These are phyloP conservation scores for Aspidapion aeneum DNA, from an alignment of 2,888 invertebrate genomes.

Conservation along the genomic window DNA sequence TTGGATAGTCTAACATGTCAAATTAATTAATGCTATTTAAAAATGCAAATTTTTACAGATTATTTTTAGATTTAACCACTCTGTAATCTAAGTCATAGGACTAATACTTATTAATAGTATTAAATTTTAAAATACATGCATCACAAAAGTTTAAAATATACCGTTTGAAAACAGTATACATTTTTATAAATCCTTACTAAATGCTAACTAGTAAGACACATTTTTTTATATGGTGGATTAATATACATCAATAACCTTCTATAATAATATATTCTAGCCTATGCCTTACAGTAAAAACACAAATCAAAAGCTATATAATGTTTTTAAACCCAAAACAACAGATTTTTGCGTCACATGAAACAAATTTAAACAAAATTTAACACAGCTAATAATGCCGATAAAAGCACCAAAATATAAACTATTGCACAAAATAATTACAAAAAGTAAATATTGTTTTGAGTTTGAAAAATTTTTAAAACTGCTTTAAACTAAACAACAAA, in stretches of 20 bases:
- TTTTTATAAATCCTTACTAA: conserved; percentile 32
- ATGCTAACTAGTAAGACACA: conserved; percentile 47
- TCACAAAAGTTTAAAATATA: conserved; percentile 36
- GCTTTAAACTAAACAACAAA: conserved; percentile 10
- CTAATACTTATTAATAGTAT: conserved; percentile 38
- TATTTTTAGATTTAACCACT: conserved; percentile 25
- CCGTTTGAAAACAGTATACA: conserved; percentile 31
- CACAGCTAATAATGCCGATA: conserved; percentile 3
- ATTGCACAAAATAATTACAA: not conserved
- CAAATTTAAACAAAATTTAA: conserved; percentile 6
- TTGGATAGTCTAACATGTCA: conserved; percentile 32
- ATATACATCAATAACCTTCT: conserved; percentile 40
- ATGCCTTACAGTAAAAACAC: conserved; percentile 35
- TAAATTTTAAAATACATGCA: conserved; percentile 41
- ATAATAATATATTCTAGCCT: conserved; percentile 37
- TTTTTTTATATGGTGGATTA: conserved; percentile 35
- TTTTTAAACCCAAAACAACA: conserved; percentile 29
- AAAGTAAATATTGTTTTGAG: not conserved
- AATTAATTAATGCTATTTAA: conserved; percentile 42
- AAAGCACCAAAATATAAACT: not conserved
- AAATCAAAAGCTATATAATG: conserved; percentile 22
- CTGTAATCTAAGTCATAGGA: conserved; percentile 31
- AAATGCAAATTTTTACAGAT: conserved; percentile 41
- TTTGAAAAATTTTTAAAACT: conserved; percentile 26
- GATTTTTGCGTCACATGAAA: not conserved